Evolutionary conservation across 2,797 vertebrate species (phyloP).

Genomic region (Gadopsis bispinosus): DNA sequence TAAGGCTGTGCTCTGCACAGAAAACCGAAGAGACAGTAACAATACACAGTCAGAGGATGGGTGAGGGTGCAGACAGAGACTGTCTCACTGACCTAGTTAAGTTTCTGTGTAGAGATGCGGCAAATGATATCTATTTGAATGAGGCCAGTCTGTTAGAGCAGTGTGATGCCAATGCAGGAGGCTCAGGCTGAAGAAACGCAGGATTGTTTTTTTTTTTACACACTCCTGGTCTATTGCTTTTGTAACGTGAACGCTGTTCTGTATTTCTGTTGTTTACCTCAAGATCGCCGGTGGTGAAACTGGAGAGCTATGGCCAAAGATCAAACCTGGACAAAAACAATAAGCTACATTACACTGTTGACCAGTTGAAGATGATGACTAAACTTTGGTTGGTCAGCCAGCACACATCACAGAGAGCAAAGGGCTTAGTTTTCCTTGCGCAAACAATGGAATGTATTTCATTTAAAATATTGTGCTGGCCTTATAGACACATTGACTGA

Average conservation of each 20-base stretch:
- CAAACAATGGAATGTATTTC: not conserved
- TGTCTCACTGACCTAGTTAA: constrained; percentile 44
- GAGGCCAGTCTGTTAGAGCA: not conserved
- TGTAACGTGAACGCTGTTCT: not conserved
- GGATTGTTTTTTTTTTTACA: too few species aligned
- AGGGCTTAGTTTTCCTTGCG: not conserved
- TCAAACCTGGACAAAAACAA: not conserved
- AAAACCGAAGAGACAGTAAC: constrained; percentile 17
- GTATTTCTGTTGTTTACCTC: not conserved
- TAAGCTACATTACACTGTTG: not conserved
- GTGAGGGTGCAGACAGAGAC: constrained; percentile 19
- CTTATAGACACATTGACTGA: not conserved
- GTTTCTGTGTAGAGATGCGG: constrained; percentile 12
- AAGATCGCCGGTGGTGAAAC: not conserved
- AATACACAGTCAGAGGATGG: constrained; percentile 11
- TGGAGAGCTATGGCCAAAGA: not conserved
- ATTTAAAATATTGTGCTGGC: not conserved
- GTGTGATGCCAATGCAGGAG: not conserved
- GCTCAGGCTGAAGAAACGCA: not conserved
- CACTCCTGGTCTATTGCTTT: not conserved
- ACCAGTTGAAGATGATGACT: too few species aligned
- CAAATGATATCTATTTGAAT: not conserved
- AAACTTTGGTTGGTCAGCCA: not conserved
- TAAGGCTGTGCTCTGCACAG: constrained; percentile 28
- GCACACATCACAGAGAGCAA: not conserved